A percentile compares a stretch with the other conserved stretches of the same genome.
These are phyloP conservation scores for Parauchenoglanis ngamensis DNA, from an alignment of 2,797 vertebrate species.

Conservation along the genomic window DNA sequence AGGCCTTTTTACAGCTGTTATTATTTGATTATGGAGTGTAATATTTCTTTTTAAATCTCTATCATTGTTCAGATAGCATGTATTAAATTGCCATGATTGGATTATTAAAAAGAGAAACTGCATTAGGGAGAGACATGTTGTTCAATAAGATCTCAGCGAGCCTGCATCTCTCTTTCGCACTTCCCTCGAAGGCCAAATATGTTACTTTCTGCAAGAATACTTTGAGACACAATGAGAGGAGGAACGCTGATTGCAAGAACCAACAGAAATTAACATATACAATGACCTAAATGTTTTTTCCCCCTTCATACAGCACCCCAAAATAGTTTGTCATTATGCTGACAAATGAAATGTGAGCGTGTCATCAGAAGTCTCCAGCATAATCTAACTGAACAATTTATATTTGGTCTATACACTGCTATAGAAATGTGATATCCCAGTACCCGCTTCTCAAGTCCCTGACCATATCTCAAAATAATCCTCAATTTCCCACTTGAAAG, in stretches of 20 bases:
- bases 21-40: conserved; percentile 9
- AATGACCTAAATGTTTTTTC: neutral
- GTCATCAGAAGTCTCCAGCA: neutral
- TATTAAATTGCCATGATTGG: conserved; percentile 34
- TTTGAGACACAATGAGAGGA: neutral
- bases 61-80: conserved; percentile 38
- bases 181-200: neutral
- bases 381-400: neutral
- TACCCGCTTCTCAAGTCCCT: neutral
- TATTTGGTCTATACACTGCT: neutral
- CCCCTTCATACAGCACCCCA: neutral
- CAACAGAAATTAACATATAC: neutral
- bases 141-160: conserved; percentile 10
- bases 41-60: conserved; percentile 17
- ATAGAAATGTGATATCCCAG: neutral
- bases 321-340: neutral
- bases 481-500: neutral
- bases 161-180: neutral
- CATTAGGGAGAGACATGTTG: conserved; percentile 12
- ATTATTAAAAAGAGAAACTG: conserved; percentile 35
- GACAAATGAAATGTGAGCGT: neutral
- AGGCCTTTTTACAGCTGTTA: neutral
- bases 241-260: neutral
- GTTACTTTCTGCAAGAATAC: neutral
- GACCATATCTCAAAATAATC: neutral